Evolutionary conservation across 2,888 invertebrate genomes (phyloP), one percentile per base, ranked within the genome.

Genomic region (Steromphala cineraria): DNA sequence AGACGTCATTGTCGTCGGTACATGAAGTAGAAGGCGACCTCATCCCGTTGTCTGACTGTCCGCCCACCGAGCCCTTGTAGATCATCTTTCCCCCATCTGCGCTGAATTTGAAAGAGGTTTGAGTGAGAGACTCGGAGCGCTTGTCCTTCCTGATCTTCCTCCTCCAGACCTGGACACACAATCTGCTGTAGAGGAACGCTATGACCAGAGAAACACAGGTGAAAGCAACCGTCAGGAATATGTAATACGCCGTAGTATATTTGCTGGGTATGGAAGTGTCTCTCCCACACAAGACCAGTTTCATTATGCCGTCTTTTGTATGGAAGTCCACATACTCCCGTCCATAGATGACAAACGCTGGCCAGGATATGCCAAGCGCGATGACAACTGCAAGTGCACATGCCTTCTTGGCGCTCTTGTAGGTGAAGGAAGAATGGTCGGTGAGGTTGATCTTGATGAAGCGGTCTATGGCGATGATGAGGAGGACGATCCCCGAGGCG

Each of bases 381-480:
- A 89, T 74, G 2, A 86, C 19, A 10, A 88, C 80, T 17, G 85
- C 79, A 8, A 82, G 80, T n/a, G 82, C 82, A 31, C 86, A 85
- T 2, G 86, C 84, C 13, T 83, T 78, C 76, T 86, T 86, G 5
- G 88, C 86, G n/a, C 79, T 81, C 13, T 74, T 78, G 19, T 84
- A 82, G 24, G 86, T 84, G 46, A 89, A 86, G 5, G 84, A 75
- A 19, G 74, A 80, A 3, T 80, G 79, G 53, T 86, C 83, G 0
- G 89, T 88, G 74, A 82, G 79, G 78, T 88, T 88, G 40, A 89
- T 88, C 17, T 87, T 75, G 46, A 84, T 83, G 67, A 85, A 87
- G 53, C 89, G 78, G 53, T 89, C 89, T 2, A 86, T 80, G 0
- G 89, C 87, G 21, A 88, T 89, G 8, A 85, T 86, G 53, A 89